These are phyloP conservation scores for Pluvianellus socialis DNA, from an alignment of 2,113 vertebrate genomes.

Conservation along the genomic window DNA sequence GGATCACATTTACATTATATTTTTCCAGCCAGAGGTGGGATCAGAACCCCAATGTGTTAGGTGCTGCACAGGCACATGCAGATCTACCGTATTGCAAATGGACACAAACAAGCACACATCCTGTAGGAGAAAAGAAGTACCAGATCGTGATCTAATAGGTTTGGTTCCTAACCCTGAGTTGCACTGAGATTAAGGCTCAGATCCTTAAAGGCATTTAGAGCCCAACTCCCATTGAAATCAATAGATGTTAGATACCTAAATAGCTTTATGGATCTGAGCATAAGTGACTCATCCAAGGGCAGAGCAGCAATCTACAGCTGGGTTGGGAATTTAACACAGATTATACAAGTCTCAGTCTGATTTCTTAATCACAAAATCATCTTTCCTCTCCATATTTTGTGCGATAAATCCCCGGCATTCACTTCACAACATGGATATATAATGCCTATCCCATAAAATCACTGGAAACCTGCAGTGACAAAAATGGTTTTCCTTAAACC, in stretches of 20 bases:
- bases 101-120: not conserved
- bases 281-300: conserved; percentile 47
- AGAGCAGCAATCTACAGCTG: conserved; percentile 10
- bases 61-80: not conserved
- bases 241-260: conserved; percentile 47
- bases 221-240: conserved; percentile 35
- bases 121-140: not conserved
- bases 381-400: not conserved
- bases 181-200: not conserved
- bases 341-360: conserved; percentile 11
- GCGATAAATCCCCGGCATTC: not conserved
- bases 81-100: not conserved
- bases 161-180: not conserved
- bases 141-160: not conserved
- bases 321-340: conserved; percentile 38
- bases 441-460: not conserved
- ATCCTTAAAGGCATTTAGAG: conserved; percentile 22
- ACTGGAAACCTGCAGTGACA: not conserved
- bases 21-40: not conserved
- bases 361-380: conserved; percentile 40
- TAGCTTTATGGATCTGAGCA: conserved; percentile 45
- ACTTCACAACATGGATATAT: not conserved
- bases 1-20: not conserved
- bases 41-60: not conserved
- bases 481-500: not conserved